Evolutionary conservation across 2,797 vertebrate genomes (phyloP).

Genomic region (Sternarchorhynchus goeldii): DNA sequence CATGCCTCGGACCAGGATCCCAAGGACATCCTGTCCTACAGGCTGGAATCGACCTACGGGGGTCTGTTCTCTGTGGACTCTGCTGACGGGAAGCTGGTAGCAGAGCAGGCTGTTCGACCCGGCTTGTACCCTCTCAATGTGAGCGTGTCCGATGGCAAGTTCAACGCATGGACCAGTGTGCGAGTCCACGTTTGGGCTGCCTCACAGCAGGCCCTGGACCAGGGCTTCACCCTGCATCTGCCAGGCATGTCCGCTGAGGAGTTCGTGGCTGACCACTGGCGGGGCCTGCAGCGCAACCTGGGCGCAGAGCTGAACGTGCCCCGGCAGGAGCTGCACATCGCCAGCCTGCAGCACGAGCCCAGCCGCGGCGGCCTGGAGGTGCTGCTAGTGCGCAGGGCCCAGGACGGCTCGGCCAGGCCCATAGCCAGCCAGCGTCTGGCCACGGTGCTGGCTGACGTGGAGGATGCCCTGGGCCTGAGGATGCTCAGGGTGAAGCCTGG

Average conservation of each 20-base stretch:
- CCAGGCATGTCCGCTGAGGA: slow-evolving; percentile 83
- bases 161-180: slow-evolving; percentile 75
- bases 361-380: slow-evolving; percentile 76
- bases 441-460: slow-evolving; percentile 76
- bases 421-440: slow-evolving; percentile 74
- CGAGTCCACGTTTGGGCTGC: slow-evolving; percentile 84
- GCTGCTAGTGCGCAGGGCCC: slow-evolving; percentile 81
- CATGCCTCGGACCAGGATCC: slow-evolving; percentile 92
- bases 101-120: slow-evolving; percentile 74
- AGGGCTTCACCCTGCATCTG: slow-evolving; percentile 83
- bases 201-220: slow-evolving; percentile 76
- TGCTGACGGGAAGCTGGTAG: slow-evolving; percentile 86
- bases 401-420: slow-evolving; percentile 59
- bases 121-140: slow-evolving; percentile 87
- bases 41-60: slow-evolving; percentile 68
- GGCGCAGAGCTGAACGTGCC: slow-evolving; percentile 75
- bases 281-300: slow-evolving; percentile 86
- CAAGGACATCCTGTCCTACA: slow-evolving; percentile 84
- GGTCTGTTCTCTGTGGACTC: slow-evolving; percentile 81
- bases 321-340: slow-evolving; percentile 85
- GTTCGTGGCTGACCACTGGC: slow-evolving; percentile 92
- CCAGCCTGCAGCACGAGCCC: slow-evolving; percentile 86
- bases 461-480: slow-evolving; percentile 79
- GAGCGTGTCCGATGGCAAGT: slow-evolving; percentile 90
- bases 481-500: slow-evolving; percentile 78